A percentile compares a stretch with the other conserved stretches of the same genome.
These are phyloP conservation scores for Actinia equina DNA, from an alignment of 64 coral and sea anemone genomes.

Conservation along the genomic window DNA sequence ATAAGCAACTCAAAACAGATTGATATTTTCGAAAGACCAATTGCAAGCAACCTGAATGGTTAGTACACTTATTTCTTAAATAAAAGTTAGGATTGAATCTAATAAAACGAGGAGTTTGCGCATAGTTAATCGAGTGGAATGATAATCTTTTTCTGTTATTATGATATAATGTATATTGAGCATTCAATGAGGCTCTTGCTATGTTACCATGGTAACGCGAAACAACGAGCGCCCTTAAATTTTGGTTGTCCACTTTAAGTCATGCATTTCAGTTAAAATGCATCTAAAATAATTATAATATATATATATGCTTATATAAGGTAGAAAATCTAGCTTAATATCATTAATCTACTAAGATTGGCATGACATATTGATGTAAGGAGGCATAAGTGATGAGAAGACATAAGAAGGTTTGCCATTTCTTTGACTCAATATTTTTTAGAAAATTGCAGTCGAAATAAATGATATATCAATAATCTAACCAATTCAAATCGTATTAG, in stretches of 20 bases:
- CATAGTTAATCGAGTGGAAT: not conserved
- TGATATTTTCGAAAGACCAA: not conserved
- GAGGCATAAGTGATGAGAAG: too few relatives aligned
- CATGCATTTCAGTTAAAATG: not conserved
- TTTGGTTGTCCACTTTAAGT: not conserved
- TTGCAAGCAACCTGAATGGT: not conserved
- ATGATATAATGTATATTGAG: not conserved
- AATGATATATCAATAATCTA: too few relatives aligned
- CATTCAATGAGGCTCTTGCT: not conserved
- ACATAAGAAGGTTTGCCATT: too few relatives aligned
- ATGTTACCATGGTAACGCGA: not conserved
- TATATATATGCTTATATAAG: not conserved
- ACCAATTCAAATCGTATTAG: not conserved
- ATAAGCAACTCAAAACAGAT: not conserved
- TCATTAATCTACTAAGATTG: too few relatives aligned
- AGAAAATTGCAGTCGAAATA: too few relatives aligned
- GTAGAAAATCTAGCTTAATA: too few relatives aligned
- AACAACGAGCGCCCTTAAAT: not conserved
- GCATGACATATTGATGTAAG: too few relatives aligned
- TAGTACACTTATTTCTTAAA: not conserved
- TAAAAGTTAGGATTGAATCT: not conserved
- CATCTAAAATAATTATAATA: not conserved
- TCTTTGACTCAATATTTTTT: too few relatives aligned
- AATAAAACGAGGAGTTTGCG: not conserved
- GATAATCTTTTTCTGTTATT: not conserved